A percentile compares a stretch with the other conserved stretches of the same genome.
phyloP scores from a whole-genome alignment of 2,113 vertebrate genomes.

The Neodon shergylaensis region DNA sequence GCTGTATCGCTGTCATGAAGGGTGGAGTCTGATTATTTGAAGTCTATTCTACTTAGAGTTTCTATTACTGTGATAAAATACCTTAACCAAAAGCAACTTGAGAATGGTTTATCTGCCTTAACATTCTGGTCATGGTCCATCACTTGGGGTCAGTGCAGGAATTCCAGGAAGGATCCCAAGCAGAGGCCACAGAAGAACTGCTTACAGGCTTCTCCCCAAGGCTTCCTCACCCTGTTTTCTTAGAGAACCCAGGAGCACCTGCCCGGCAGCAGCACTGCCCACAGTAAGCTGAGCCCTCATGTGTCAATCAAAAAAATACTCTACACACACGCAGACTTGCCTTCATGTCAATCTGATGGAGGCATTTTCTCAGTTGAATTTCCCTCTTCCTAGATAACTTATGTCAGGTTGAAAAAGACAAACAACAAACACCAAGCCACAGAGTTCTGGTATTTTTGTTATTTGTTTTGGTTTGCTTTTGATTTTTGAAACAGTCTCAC shows the following conservation, averaged over 20 bases:
- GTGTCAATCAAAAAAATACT: not conserved
- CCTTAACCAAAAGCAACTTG: not conserved
- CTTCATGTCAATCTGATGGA: not conserved
- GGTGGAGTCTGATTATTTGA: not conserved
- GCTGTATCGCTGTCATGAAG: not conserved
- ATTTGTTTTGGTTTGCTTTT: not conserved
- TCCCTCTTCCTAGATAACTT: not conserved
- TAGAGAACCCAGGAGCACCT: not conserved
- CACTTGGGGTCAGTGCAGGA: not conserved
- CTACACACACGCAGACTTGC: not conserved
- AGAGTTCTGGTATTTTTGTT: not conserved
- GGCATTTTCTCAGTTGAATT: not conserved
- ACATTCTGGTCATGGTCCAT: not conserved
- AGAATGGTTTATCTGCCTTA: not conserved
- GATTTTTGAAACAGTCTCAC: not conserved
- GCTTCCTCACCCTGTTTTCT: not conserved
- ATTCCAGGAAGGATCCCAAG: not conserved
- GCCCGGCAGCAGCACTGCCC: not conserved
- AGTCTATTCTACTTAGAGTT: not conserved
- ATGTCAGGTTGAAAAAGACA: not conserved
- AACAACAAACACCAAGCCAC: not conserved
- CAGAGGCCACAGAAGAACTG: not conserved
- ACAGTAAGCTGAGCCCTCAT: not conserved
- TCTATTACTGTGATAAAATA: not conserved
- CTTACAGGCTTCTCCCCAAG: not conserved